phyloP scores from a whole-genome alignment of 92 coral and sea anemone genomes.

The Parazoanthus swiftii region DNA sequence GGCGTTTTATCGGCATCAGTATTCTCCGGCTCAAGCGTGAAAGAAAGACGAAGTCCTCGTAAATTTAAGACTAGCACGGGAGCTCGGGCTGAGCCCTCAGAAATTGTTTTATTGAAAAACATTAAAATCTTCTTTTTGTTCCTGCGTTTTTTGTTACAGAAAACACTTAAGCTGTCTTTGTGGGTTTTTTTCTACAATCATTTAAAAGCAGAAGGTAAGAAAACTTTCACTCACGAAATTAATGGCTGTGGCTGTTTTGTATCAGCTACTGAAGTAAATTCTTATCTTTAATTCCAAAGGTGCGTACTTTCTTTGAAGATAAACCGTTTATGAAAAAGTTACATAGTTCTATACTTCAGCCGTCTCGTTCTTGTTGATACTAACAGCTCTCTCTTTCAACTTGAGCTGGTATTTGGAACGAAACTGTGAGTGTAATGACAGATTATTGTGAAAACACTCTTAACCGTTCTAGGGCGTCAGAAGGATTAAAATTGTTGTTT shows the following conservation, averaged over 20 bases:
- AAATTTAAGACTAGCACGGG: background rate
- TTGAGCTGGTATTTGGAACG: background rate
- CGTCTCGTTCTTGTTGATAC: background rate
- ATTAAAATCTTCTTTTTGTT: background rate
- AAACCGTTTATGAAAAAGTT: background rate
- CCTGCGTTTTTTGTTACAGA: background rate
- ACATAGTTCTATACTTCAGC: background rate
- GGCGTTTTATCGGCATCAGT: background rate
- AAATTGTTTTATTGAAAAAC: background rate
- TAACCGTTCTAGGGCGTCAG: background rate
- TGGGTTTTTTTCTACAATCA: background rate
- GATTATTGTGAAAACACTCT: background rate
- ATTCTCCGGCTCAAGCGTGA: background rate
- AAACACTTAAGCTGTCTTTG: background rate
- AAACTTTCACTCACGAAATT: slow-evolving; percentile 13
- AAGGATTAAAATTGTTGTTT: background rate
- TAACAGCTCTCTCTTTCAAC: background rate
- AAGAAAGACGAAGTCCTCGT: background rate
- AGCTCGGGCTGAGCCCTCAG: background rate
- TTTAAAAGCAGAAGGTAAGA: background rate
- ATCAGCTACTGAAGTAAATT: background rate
- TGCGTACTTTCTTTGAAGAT: background rate
- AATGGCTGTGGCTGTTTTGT: slow-evolving; percentile 4
- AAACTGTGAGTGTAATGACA: background rate
- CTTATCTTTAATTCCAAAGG: slow-evolving; percentile 15